These are phyloP conservation scores for Philereme transversata DNA, from an alignment of 2,888 invertebrate species.

Conservation along the genomic window DNA sequence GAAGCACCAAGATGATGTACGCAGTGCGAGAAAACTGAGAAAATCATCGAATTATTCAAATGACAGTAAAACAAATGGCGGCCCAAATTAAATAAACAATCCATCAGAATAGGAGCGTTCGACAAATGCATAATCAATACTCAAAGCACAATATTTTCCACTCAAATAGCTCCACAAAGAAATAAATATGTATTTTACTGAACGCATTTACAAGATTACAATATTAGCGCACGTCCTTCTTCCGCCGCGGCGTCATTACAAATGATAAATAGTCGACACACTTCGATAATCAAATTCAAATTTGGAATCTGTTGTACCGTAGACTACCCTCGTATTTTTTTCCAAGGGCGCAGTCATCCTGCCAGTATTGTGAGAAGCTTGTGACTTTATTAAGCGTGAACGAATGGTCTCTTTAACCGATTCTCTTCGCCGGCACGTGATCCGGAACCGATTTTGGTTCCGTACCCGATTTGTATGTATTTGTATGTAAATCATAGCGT, in stretches of 20 bases:
- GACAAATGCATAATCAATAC: constrained; percentile 65
- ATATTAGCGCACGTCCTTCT: constrained; percentile 76
- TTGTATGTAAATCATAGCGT: constrained; percentile 77
- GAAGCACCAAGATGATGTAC: constrained; percentile 25
- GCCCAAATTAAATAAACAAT: constrained; percentile 47
- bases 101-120: constrained; percentile 42
- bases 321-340: constrained; percentile 61
- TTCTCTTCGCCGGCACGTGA: constrained; percentile 86
- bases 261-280: constrained; percentile 83
- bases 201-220: constrained; percentile 82
- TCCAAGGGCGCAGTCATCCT: constrained; percentile 61
- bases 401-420: constrained; percentile 79
- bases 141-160: constrained; percentile 73
- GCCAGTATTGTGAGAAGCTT: constrained; percentile 81
- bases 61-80: constrained; percentile 30
- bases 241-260: constrained; percentile 75
- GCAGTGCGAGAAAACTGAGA: constrained; percentile 28
- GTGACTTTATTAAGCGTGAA: constrained; percentile 83
- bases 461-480: constrained; percentile 75
- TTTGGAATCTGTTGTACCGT: constrained; percentile 78
- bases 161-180: constrained; percentile 65
- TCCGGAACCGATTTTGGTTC: constrained; percentile 81
- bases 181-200: constrained; percentile 75
- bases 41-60: constrained; percentile 38
- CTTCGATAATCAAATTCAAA: constrained; percentile 84